phyloP scores from a whole-genome alignment of 2,888 invertebrate genomes.

The Diachrysia chrysitis region DNA sequence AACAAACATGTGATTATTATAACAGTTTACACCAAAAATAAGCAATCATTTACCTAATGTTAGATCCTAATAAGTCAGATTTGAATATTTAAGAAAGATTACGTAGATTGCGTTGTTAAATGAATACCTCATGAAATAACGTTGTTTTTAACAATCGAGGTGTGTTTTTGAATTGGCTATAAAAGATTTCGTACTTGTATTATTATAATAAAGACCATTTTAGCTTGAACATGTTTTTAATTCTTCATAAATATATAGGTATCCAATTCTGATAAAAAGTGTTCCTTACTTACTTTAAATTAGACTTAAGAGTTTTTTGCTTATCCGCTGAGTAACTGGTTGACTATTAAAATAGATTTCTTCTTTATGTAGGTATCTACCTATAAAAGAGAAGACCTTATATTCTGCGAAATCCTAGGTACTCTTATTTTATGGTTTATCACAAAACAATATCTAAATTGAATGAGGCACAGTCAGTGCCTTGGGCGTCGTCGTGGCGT shows the following conservation, averaged over 20 bases:
- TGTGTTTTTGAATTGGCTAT: slow-evolving; percentile 39
- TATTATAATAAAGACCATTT: slow-evolving; percentile 67
- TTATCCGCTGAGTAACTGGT: too few species aligned
- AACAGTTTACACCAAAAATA: slow-evolving; percentile 51
- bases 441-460: too few species aligned
- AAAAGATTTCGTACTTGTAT: slow-evolving; percentile 49
- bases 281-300: too few species aligned
- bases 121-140: slow-evolving; percentile 55
- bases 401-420: too few species aligned
- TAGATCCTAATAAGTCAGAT: slow-evolving; percentile 37
- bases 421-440: too few species aligned
- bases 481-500: too few species aligned
- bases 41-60: slow-evolving; percentile 52
- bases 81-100: slow-evolving; percentile 43
- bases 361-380: too few species aligned
- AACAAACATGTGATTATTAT: slow-evolving; percentile 48
- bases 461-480: too few species aligned
- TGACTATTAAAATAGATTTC: too few species aligned
- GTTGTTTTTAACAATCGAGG: slow-evolving; percentile 42
- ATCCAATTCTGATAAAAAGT: too few species aligned
- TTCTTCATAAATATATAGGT: slow-evolving; percentile 17
- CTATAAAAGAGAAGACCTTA: too few species aligned
- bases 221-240: slow-evolving; percentile 69
- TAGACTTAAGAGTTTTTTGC: too few species aligned
- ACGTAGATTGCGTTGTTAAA: slow-evolving; percentile 51